Conservation (phyloP, 2,113 vertebrate genomes). For the Platysternon megacephalum region DNA sequence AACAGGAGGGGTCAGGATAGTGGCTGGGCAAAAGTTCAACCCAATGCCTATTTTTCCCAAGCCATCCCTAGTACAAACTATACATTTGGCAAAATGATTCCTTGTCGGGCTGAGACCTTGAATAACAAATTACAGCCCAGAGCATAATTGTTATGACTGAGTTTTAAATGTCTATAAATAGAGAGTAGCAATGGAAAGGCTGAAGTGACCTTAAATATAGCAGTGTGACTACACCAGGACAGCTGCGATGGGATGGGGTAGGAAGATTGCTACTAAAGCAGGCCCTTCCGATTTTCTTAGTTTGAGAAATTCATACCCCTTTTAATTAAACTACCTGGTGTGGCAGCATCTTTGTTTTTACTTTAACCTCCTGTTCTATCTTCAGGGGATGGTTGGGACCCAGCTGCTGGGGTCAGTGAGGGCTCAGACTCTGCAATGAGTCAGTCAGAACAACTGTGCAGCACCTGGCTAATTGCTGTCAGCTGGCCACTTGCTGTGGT, state of each 20-base stretch:
- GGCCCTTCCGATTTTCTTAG: background rate
- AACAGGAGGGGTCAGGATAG: background rate
- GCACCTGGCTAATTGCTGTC: background rate
- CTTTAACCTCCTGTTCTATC: background rate
- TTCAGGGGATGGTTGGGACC: background rate
- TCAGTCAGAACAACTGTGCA: background rate
- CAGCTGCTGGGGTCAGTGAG: background rate
- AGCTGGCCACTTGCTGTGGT: no score
- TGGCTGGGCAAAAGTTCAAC: background rate
- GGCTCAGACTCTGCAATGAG: background rate
- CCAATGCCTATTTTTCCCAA: background rate
- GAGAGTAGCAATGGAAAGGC: background rate
- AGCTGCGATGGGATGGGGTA: rapidly evolving
- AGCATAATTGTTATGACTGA: background rate
- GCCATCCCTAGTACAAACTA: background rate
- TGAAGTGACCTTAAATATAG: background rate
- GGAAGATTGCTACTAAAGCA: background rate
- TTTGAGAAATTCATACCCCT: background rate
- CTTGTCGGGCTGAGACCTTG: background rate
- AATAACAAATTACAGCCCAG: background rate
- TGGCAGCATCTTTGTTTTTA: background rate
- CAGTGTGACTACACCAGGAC: background rate
- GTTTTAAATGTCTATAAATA: background rate
- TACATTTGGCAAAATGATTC: background rate
- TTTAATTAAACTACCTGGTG: background rate